Evolutionary conservation across 2,113 vertebrate genomes (phyloP).

Genomic region (Hirundichthys speculiger): DNA sequence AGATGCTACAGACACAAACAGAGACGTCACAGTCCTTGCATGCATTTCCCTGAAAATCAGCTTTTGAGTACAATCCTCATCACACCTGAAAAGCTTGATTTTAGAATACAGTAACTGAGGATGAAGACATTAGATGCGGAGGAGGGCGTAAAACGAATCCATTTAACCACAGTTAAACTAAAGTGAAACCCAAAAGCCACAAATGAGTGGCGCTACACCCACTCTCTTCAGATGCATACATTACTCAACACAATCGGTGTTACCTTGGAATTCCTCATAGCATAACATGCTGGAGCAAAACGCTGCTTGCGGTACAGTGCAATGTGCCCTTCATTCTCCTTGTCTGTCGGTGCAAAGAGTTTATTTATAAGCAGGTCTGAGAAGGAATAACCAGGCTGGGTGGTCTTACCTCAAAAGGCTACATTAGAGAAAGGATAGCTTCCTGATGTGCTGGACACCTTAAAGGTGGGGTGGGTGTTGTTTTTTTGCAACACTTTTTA

Average conservation of each 20-base stretch:
- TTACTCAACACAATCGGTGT: conserved; percentile 13
- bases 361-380: conserved; percentile 50
- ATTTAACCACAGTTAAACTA: conserved; percentile 48
- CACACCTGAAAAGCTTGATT: conserved; percentile 5
- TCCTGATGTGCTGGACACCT: no score
- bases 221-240: conserved; percentile 25
- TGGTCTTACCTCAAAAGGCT: conserved; percentile 28
- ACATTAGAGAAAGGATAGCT: conserved; percentile 48
- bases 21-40: neutral
- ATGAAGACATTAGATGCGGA: conserved; percentile 18
- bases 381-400: conserved; percentile 29
- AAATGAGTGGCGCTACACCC: conserved; percentile 23
- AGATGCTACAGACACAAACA: conserved; percentile 22
- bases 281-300: conserved; percentile 29
- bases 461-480: no score
- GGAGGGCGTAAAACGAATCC: conserved; percentile 27
- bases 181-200: conserved; percentile 27
- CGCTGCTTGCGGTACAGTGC: conserved; percentile 12
- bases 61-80: neutral
- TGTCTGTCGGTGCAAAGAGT: conserved; percentile 15
- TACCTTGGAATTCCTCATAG: conserved; percentile 36
- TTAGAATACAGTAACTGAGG: conserved; percentile 12
- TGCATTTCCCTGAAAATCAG: conserved; percentile 30
- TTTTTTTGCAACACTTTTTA: no score
- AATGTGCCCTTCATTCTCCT: conserved; percentile 10